Evolutionary conservation across 2,113 vertebrate genomes (phyloP).

Genomic region (Ursus arctos): DNA sequence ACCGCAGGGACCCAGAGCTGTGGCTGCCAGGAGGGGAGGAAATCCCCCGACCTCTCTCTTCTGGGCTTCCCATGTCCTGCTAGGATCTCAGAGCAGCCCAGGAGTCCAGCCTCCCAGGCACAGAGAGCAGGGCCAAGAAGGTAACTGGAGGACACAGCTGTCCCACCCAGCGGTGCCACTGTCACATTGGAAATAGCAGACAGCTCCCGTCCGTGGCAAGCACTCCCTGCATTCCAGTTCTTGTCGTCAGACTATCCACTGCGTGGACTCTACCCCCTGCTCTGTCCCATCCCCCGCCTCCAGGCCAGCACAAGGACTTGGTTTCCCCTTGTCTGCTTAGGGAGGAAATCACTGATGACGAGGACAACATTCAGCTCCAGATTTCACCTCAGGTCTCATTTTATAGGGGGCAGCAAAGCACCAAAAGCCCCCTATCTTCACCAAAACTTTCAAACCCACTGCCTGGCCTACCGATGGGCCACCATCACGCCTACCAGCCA

Average conservation of each 20-base stretch:
- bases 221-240: accelerated
- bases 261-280: not conserved
- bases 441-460: not conserved
- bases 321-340: not conserved
- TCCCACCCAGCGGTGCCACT: not conserved
- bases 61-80: not conserved
- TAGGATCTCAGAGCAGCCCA: not conserved
- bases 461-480: not conserved
- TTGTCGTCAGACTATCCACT: accelerated
- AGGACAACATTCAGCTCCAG: not conserved
- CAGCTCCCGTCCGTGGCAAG: accelerated
- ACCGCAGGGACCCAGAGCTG: not conserved
- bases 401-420: not conserved
- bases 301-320: not conserved
- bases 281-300: not conserved
- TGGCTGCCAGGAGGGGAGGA: not conserved
- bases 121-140: not conserved
- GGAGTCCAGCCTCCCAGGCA: not conserved
- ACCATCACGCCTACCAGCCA: not conserved
- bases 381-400: not conserved
- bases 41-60: not conserved
- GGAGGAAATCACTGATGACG: not conserved
- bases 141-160: not conserved
- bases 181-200: accelerated
- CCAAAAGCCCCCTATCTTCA: not conserved